Evolutionary conservation across 2,113 vertebrate species (phyloP).

Genomic region (Misgurnus mizolepis): DNA sequence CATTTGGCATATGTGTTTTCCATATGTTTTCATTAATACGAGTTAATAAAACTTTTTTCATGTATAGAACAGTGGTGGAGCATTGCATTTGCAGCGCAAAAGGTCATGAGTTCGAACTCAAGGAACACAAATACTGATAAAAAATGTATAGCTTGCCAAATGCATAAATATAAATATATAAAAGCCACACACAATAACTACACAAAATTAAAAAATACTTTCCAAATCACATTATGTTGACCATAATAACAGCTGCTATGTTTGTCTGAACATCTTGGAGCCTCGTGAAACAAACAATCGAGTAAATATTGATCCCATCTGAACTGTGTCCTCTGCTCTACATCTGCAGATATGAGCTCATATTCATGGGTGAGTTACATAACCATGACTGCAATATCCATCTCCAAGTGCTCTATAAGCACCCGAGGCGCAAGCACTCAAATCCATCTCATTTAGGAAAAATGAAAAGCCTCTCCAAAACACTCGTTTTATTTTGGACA

Average conservation of each 20-base stretch:
- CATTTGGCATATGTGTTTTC: no score
- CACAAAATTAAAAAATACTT: no score
- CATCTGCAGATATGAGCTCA: conserved; percentile 32
- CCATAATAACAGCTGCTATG: conserved; percentile 26
- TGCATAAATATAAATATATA: no score
- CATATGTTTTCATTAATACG: no score
- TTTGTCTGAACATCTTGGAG: neutral
- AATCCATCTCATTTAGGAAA: conserved; percentile 28
- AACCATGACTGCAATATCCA: conserved; percentile 30
- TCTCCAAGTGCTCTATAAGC: conserved; percentile 14
- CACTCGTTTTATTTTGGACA: conserved; percentile 28
- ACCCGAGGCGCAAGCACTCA: conserved; percentile 24
- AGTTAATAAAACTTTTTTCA: no score
- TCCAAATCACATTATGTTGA: no score
- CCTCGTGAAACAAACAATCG: conserved; percentile 7
- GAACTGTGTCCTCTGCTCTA: conserved; percentile 24
- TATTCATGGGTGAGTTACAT: conserved; percentile 24
- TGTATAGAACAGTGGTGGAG: no score
- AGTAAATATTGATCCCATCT: conserved; percentile 19
- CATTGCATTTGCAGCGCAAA: no score
- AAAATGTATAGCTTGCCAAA: no score
- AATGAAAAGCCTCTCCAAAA: conserved; percentile 29
- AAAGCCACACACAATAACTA: no score
- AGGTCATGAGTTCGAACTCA: no score
- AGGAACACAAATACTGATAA: no score